Percentiles rank a stretch among this genome's conserved stretches.
phyloP scores from a whole-genome alignment of 2,113 vertebrate species.

The Aleadryas rufinucha region DNA sequence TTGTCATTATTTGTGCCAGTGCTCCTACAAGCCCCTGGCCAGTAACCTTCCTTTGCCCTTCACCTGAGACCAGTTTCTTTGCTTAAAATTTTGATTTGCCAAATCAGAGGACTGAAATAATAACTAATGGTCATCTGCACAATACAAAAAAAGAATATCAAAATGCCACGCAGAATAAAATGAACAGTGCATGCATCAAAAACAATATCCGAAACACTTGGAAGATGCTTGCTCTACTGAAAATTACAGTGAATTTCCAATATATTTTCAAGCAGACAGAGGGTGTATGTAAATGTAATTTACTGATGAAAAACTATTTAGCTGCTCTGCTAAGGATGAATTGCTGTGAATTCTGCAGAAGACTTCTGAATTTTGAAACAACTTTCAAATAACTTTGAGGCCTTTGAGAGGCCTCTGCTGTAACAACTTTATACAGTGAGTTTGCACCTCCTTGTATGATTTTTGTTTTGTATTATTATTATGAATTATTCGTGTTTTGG shows the following conservation, averaged over 20 bases:
- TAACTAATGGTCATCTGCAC: not conserved
- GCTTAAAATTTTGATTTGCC: not conserved
- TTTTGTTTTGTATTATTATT: not conserved
- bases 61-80: not conserved
- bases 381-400: not conserved
- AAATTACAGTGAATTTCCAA: not conserved
- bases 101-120: not conserved
- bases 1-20: not conserved
- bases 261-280: not conserved
- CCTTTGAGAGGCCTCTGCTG: not conserved
- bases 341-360: not conserved
- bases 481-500: not conserved
- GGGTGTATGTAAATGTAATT: not conserved
- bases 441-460: not conserved
- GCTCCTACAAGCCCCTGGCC: not conserved
- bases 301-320: not conserved
- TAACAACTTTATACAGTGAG: not conserved
- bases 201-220: not conserved
- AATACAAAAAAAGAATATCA: not conserved
- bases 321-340: not conserved
- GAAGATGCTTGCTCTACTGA: not conserved
- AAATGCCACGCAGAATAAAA: not conserved
- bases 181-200: not conserved
- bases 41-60: not conserved
- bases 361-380: not conserved